phyloP scores from a whole-genome alignment of 2,113 vertebrate genomes.

The Pachycephala philippinensis region DNA sequence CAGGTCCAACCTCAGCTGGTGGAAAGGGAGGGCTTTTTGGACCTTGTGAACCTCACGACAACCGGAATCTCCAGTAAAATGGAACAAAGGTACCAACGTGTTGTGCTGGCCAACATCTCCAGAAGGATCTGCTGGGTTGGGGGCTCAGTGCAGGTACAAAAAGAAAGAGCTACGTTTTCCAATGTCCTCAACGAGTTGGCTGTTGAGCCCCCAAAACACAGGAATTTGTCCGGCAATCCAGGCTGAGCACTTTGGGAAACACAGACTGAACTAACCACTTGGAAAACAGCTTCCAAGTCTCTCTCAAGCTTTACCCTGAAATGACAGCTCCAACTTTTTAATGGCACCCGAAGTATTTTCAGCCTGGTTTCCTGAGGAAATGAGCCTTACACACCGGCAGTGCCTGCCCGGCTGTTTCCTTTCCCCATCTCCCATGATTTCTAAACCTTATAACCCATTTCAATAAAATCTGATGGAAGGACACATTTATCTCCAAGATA shows the following conservation, averaged over 20 bases:
- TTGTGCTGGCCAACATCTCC: background rate
- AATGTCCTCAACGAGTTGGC: rapidly evolving
- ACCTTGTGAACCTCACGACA: background rate
- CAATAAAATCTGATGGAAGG: slow-evolving; percentile 25
- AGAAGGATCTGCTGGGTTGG: background rate
- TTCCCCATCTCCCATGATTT: slow-evolving; percentile 3
- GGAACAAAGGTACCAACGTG: background rate
- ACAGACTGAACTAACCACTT: background rate
- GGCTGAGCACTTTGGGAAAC: background rate
- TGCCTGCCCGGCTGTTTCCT: background rate
- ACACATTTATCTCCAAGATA: slow-evolving; percentile 18
- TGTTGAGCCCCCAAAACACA: background rate
- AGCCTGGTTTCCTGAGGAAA: slow-evolving; percentile 46
- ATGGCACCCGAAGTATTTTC: background rate
- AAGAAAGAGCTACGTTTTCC: background rate
- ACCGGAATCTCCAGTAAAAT: background rate
- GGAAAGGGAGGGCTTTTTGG: background rate
- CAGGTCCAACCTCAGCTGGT: background rate
- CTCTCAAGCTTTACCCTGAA: background rate
- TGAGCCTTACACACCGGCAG: background rate
- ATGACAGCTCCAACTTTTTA: slow-evolving; percentile 24
- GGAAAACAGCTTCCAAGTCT: background rate
- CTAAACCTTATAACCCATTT: slow-evolving; percentile 30
- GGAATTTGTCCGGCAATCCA: background rate
- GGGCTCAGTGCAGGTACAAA: background rate